Conservation (phyloP, 92 coral and sea anemone genomes). For the Heteractis magnifica region DNA sequence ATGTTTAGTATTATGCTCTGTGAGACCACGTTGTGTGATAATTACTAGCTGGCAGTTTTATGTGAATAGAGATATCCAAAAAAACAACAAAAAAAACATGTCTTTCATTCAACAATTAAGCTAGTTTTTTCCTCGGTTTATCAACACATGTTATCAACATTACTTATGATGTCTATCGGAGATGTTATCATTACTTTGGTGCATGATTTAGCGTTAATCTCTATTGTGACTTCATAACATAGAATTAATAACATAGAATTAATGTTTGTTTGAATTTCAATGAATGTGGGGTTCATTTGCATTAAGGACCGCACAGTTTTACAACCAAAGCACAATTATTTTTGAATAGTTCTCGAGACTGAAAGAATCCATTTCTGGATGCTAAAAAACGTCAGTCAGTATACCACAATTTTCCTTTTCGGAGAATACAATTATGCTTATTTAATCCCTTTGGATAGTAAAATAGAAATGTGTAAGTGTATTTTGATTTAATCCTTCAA, state of each 20-base stretch:
- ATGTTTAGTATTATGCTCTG: not conserved
- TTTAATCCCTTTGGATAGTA: not conserved
- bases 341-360: not conserved
- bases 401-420: too few species aligned
- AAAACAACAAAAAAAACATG: not conserved
- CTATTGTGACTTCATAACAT: not conserved
- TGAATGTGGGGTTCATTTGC: not conserved
- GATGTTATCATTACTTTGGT: conserved; percentile 10
- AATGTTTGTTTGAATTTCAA: not conserved
- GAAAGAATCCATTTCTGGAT: not conserved
- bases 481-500: not conserved
- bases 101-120: conserved; percentile 9
- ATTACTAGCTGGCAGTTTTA: not conserved
- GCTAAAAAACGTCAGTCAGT: not conserved
- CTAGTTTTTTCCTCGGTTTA: not conserved
- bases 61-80: conserved; percentile 18
- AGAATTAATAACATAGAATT: not conserved
- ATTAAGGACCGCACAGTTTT: not conserved
- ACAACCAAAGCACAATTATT: not conserved
- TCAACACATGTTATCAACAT: not conserved
- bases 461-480: not conserved
- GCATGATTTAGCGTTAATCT: not conserved
- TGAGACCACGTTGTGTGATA: conserved; percentile 5
- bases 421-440: too few species aligned
- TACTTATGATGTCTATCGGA: conserved; percentile 10